Conservation (phyloP, 2,888 invertebrate genomes). For the Chrysina gloriosa region DNA sequence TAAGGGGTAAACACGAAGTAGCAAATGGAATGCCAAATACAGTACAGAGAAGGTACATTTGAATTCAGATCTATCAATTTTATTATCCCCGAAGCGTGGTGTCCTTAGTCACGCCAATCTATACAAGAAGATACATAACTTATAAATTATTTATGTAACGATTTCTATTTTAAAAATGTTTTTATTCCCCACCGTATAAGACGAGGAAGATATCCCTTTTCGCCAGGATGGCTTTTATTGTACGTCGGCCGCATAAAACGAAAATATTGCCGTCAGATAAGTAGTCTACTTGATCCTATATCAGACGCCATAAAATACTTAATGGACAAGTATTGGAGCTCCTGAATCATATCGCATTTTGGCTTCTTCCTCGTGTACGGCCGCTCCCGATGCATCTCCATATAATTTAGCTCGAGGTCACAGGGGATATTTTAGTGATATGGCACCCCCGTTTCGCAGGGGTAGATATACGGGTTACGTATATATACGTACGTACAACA, state of each 20-base stretch:
- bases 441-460: constrained; percentile 30
- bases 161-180: constrained; percentile 20
- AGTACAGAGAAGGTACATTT: too few relatives aligned
- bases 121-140: too few relatives aligned
- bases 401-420: constrained; percentile 42
- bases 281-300: constrained; percentile 37
- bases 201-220: constrained; percentile 23
- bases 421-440: constrained; percentile 42
- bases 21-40: too few relatives aligned
- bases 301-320: constrained; percentile 44
- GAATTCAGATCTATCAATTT: too few relatives aligned
- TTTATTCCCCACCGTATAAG: constrained; percentile 15
- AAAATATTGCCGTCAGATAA: constrained; percentile 40
- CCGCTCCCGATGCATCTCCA: constrained; percentile 36
- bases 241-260: constrained; percentile 23
- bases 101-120: too few relatives aligned
- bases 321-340: constrained; percentile 44
- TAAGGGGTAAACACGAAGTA: too few relatives aligned
- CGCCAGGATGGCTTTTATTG: constrained; percentile 23
- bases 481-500: not conserved
- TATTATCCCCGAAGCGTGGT: too few relatives aligned
- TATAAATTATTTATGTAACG: constrained; percentile 11
- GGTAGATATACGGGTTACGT: constrained; percentile 6
- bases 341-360: constrained; percentile 43
- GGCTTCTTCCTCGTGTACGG: constrained; percentile 21